Evolutionary conservation across 2,113 vertebrate species (phyloP), one percentile per base, ranked within the genome.

Genomic region (Ovibos moschatus): DNA sequence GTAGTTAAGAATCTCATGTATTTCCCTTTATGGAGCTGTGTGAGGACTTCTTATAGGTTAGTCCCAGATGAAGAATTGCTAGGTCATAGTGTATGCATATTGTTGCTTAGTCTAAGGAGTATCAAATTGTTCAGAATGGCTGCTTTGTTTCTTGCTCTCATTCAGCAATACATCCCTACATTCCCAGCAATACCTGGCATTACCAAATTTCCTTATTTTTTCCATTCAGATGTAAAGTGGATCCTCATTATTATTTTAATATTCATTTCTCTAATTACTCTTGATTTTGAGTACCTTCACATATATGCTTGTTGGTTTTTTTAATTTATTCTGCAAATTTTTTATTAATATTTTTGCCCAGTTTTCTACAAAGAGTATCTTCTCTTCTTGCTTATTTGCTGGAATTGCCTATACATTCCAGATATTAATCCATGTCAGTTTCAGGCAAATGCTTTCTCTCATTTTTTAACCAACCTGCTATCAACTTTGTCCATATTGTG

Each of bases 211-310:
- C 62, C 33, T 55, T 50, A 60, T 92, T 97, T 94, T 53, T 25
- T 67, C 28, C 36, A 92, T 25, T 90, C 30, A 91, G 15, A 43
- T 79, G 28, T 82, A 95, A 94, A 85, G 43, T 89, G 13, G 7
- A 83, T 71, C 92, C 67, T 95, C 60, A 79, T 89, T 71, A 89
- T 81, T 91, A 5, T 81, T 96, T 89, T 81, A 88, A 67, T 93
- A 76, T 40, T 12, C 10, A 92, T 96, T 89, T 96, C 60, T 89
- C 51, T 95, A 43, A 85, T 91, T 95, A 62, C 21, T 58, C 45
- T 95, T 95, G 15, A 85, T 95, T 94, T 91, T 92, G 21, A 92
- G 14, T 74, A 87, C 14, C 4, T 91, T 94, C 93, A 87, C 93
- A 87, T 19, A 84, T 45, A 83, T 36, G 51, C 30, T 97, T 74